Evolutionary conservation across 2,113 vertebrate species (phyloP), one percentile per base, ranked within the genome.

Genomic region (Ciconia stormi): DNA sequence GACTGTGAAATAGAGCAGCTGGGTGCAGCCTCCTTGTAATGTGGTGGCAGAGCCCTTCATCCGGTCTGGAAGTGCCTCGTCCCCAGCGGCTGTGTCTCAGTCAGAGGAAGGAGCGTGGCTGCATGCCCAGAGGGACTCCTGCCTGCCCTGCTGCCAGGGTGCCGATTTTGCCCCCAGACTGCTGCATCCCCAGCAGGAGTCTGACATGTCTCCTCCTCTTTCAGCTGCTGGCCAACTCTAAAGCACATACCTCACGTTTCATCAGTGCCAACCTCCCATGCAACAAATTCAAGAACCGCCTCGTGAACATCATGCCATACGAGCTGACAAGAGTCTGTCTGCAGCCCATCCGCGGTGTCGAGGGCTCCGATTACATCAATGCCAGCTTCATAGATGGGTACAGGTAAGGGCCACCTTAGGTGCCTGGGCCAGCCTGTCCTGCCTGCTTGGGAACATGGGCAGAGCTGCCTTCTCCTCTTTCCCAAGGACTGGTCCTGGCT

Each of bases 241-340:
- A 99, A 98, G 99, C 99, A 97, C 99, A 99, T 97, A 99, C 99
- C 74, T 99, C 99, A 91, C 98, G 99, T 96, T 99, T 99, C 98
- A 99, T 99, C 98, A 99, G 99, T 94, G 99, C 99, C 98, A 99
- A 99, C 97, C 98, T 99, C 94, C 99, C 99, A 0, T 99, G 99
- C 97, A 99, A 99, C 99, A 99, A 99, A 94, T 99, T 99, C 97
- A 99, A 99, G 98, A 99, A 99, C 97, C 99, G 99, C 58, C 98
- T 99, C 8, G 99, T 99, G 89, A 99, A 99, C 97, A 99, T 99
- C 95, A 99, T 99, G 99, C 99, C 99, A 3, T 99, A 99, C 4
- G 99, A 99, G 97, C 98, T 99, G 88, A 99, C 98, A 1, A 99
- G 99, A 4, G 99, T 99, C 84, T 99, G 98, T 94, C 98, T 99